Conservation (phyloP, 2,888 invertebrate species). For the Gnatocerus cornutus region DNA sequence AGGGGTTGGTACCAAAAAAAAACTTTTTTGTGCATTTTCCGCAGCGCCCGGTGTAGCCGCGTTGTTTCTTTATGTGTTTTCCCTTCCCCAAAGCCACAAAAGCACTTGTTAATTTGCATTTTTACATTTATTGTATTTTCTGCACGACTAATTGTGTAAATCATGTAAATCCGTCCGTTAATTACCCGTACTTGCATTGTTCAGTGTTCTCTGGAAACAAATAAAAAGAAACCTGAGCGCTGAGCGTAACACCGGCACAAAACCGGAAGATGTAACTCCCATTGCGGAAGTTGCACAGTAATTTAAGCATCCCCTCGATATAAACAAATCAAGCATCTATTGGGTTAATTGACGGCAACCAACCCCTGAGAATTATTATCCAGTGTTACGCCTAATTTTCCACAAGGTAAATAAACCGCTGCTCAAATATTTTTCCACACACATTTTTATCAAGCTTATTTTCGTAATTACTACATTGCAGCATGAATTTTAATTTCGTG, state of each 20-base stretch:
- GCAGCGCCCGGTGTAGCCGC: background rate
- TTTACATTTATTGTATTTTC: conserved; percentile 66
- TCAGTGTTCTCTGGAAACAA: conserved; percentile 58
- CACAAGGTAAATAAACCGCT: conserved; percentile 17
- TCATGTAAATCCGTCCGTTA: conserved; percentile 69
- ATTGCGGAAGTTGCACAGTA: conserved; percentile 55
- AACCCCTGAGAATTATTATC: conserved; percentile 24
- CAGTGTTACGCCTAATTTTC: conserved; percentile 24
- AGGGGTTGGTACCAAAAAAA: no score
- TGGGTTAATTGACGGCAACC: conserved; percentile 37
- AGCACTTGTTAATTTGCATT: conserved; percentile 65
- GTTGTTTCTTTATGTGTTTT: conserved; percentile 22
- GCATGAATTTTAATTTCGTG: conserved; percentile 34
- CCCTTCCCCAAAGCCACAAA: conserved; percentile 46
- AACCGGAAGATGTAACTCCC: conserved; percentile 51
- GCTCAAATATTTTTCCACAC: conserved; percentile 11
- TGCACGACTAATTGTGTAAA: conserved; percentile 68
- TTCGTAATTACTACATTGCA: conserved; percentile 25
- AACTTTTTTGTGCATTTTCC: background rate
- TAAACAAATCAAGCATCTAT: conserved; percentile 50
- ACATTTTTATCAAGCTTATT: conserved; percentile 28
- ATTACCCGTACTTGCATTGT: conserved; percentile 64
- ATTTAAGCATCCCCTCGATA: conserved; percentile 57
- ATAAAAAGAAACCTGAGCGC: conserved; percentile 53
- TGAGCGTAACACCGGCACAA: conserved; percentile 43